phyloP scores from a whole-genome alignment of 2,888 invertebrate genomes.

The Drosophila histrio region DNA sequence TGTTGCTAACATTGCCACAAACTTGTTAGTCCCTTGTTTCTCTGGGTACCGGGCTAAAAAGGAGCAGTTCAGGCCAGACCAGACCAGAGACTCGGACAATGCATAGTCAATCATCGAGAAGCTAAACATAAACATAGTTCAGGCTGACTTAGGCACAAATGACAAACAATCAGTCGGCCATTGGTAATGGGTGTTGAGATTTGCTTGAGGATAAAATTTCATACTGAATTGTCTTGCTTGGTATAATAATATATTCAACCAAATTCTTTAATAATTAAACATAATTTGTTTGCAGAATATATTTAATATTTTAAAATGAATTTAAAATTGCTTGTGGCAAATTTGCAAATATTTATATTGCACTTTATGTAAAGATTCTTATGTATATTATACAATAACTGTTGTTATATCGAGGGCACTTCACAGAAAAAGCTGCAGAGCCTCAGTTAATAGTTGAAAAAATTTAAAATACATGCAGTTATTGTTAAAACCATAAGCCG shows the following conservation, averaged over 20 bases:
- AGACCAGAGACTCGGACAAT: constrained; percentile 1
- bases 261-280: no score
- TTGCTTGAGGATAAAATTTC: background rate
- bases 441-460: background rate
- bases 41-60: no score
- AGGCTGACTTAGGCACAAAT: background rate
- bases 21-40: no score
- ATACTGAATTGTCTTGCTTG: no score
- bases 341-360: background rate
- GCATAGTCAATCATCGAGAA: constrained; percentile 31
- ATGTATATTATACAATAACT: background rate
- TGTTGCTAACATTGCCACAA: no score
- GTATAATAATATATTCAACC: no score
- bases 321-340: no score
- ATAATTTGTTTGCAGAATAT: no score
- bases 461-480: background rate
- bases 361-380: background rate
- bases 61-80: background rate
- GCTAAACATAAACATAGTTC: constrained; percentile 4
- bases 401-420: background rate
- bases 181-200: background rate
- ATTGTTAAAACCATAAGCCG: background rate
- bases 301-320: no score
- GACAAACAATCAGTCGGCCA: background rate
- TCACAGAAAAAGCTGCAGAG: background rate